Conservation (phyloP, 2,888 invertebrate genomes). For the Alloscopus bannaensis region DNA sequence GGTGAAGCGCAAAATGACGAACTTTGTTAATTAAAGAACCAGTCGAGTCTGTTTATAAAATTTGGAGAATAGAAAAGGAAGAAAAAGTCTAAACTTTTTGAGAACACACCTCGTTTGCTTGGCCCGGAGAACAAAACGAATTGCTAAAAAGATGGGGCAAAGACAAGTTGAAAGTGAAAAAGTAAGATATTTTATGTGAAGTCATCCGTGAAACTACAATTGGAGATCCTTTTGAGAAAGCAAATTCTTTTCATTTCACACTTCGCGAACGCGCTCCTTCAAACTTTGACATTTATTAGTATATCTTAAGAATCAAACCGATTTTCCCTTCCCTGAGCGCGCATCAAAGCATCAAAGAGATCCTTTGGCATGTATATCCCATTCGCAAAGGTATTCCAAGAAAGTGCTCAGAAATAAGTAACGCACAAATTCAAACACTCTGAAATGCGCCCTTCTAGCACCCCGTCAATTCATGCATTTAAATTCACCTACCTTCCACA, state of each 20-base stretch:
- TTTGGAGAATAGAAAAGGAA: background rate
- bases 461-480: too few relatives aligned
- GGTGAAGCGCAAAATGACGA: background rate
- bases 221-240: slow-evolving; percentile 14
- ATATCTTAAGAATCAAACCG: background rate
- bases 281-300: slow-evolving; percentile 4
- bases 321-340: background rate
- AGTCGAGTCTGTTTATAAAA: slow-evolving; percentile 8
- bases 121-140: background rate
- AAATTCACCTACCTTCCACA: too few relatives aligned
- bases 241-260: slow-evolving; percentile 8
- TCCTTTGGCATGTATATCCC: too few relatives aligned
- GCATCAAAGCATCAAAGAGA: too few relatives aligned
- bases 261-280: background rate
- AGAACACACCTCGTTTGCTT: background rate
- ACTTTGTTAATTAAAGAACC: slow-evolving; percentile 21
- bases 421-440: too few relatives aligned
- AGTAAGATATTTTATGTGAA: slow-evolving; percentile 13
- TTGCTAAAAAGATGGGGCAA: background rate
- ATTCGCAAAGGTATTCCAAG: too few relatives aligned
- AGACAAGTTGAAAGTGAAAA: background rate
- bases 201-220: slow-evolving; percentile 17
- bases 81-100: background rate
- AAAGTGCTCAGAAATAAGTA: too few relatives aligned
- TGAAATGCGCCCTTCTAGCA: too few relatives aligned